These are phyloP conservation scores for Cottoperca gobio DNA, from an alignment of 2,797 vertebrate genomes.

Conservation along the genomic window DNA sequence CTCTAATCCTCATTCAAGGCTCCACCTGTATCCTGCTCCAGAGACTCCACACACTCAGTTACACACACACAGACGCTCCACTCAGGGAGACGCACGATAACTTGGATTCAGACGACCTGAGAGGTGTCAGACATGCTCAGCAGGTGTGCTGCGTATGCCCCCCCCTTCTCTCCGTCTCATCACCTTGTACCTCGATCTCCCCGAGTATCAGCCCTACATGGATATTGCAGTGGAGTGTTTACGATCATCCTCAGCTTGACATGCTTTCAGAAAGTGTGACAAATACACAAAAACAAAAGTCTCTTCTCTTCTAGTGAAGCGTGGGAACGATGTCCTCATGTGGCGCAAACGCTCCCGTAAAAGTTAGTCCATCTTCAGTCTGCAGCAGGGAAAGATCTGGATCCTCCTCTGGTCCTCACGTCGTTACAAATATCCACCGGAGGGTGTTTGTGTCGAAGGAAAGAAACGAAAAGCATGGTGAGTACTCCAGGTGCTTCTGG, in stretches of 20 bases:
- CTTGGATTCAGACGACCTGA: conserved; percentile 35
- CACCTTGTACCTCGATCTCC: conserved; percentile 25
- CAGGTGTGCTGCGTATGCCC: conserved; percentile 53
- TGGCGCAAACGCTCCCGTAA: conserved; percentile 33
- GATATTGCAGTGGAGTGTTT: conserved; percentile 10
- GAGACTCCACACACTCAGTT: neutral
- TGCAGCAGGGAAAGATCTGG: conserved; percentile 40
- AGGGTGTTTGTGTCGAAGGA: conserved; percentile 38
- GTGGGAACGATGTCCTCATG: conserved; percentile 15
- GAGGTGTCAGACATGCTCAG: conserved; percentile 67
- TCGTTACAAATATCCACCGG: conserved; percentile 55
- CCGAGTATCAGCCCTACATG: conserved; percentile 47
- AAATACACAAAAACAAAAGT: neutral
- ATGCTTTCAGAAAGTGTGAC: conserved; percentile 31
- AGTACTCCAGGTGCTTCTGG: conserved; percentile 63
- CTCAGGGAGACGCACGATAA: conserved; percentile 36
- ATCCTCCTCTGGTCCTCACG: conserved; percentile 67
- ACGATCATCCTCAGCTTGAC: conserved; percentile 10
- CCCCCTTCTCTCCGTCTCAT: conserved; percentile 31
- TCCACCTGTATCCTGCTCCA: conserved; percentile 63
- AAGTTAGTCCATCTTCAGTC: conserved; percentile 71
- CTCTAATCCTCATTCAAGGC: conserved; percentile 74
- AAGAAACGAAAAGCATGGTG: conserved; percentile 39
- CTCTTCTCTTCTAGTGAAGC: neutral
- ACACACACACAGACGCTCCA: neutral